Evolutionary conservation across 2,888 invertebrate genomes (phyloP), one percentile per base, ranked within the genome.

Genomic region (Standfussiana lucernea): DNA sequence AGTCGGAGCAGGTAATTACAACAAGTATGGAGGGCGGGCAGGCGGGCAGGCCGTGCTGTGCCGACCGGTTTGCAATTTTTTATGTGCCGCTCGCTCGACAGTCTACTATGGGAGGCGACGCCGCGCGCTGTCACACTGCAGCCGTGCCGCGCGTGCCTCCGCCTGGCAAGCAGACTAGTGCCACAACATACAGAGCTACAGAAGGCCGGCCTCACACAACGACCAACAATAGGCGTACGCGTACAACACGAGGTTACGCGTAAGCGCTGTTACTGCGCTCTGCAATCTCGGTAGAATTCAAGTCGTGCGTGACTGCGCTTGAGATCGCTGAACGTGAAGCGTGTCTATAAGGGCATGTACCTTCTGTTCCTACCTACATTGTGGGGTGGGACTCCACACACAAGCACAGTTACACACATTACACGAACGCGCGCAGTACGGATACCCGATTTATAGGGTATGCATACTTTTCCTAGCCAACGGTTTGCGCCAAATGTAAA

Each of bases 11-110:
- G 59, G 72, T 77, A 77, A 78, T 80, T 73, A 75, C 65, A 64
- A 72, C 72, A 32, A 53, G 64, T 66, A 37, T 42, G 78, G 68
- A 64, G 61, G 66, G 67, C 45, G 71, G 3, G 28, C 59, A 40
- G 59, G 53, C 56, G 62, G 1, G 66, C 32, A 45, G 56, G 56
- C 32, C 18, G 53, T 45, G 56, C 61, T 68, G 35, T 67, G 47
- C 35, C 75, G 78, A 79, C 84, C 84, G 84, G 81, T 84, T 84
- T 72, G 69, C 80, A 24, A 28, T 64, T 74, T 77, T 83, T 83
- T 79, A 15, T 47, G 37, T 59, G 35, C 62, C 35, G n/a, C 40
- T 35, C 69, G 37, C n/a, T 66, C 53, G 45, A 66, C 56, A 18
- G 42, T 47, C 61, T 50, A 32, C 15, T 70, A 69, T 45, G 28